phyloP scores from a whole-genome alignment of 2,113 vertebrate species.

The Laticauda colubrina region DNA sequence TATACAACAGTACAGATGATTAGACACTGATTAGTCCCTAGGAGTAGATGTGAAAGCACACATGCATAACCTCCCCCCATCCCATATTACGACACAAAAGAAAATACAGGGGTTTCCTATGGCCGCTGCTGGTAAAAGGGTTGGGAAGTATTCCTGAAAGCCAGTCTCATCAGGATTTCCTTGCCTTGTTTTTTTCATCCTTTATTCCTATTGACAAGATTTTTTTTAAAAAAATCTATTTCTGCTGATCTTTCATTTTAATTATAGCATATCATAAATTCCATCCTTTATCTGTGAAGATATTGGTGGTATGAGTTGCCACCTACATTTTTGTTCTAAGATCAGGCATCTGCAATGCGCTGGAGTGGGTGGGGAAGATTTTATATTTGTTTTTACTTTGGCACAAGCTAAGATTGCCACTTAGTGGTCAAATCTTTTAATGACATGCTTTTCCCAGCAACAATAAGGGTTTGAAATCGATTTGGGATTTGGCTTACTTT shows the following conservation, averaged over 20 bases:
- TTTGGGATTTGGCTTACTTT: neutral
- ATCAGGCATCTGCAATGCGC: neutral
- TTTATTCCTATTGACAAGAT: neutral
- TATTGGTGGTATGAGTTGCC: neutral
- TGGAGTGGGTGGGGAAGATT: neutral
- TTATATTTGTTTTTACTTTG: neutral
- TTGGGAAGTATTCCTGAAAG: neutral
- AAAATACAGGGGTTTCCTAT: neutral
- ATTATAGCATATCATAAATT: neutral
- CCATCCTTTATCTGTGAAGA: neutral
- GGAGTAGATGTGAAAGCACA: neutral
- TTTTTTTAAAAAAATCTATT: neutral
- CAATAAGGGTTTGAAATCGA: neutral
- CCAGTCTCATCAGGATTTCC: neutral
- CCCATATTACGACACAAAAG: neutral
- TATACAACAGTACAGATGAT: neutral
- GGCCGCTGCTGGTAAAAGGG: neutral
- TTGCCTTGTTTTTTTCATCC: neutral
- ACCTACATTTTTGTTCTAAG: neutral
- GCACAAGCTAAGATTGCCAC: constrained; percentile 56
- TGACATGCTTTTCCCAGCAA: constrained; percentile 52
- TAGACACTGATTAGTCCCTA: neutral
- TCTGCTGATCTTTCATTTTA: neutral
- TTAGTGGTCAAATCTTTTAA: constrained; percentile 63
- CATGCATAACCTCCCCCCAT: neutral